phyloP scores from a whole-genome alignment of 2,797 vertebrate species.

The Onychomys leucogaster region DNA sequence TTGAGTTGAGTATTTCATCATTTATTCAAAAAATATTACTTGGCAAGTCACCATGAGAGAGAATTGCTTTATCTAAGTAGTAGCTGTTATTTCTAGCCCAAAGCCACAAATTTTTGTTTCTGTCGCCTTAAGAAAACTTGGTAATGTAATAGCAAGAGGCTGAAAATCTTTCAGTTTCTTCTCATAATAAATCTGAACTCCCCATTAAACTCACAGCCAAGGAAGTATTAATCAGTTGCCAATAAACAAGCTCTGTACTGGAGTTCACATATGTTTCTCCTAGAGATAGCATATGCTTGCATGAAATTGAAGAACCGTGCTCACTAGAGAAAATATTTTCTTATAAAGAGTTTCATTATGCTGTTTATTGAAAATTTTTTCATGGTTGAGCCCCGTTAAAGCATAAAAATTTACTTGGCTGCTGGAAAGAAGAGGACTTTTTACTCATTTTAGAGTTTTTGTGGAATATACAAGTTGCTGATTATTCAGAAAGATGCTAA shows the following conservation, averaged over 20 bases:
- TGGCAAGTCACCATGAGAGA: neutral
- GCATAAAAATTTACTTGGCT: neutral
- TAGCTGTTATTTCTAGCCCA: conserved; percentile 21
- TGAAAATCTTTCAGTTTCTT: conserved; percentile 50
- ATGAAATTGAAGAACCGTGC: conserved; percentile 22
- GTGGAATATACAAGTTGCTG: neutral
- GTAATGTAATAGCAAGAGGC: conserved; percentile 37
- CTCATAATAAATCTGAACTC: conserved; percentile 63
- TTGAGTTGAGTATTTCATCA: conserved; percentile 20
- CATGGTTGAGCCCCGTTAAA: neutral
- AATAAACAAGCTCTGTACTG: conserved; percentile 61
- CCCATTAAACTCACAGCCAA: conserved; percentile 65
- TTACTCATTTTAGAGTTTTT: neutral
- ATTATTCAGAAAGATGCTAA: neutral
- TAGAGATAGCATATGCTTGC: conserved; percentile 69
- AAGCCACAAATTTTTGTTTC: neutral
- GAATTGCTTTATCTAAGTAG: conserved; percentile 24
- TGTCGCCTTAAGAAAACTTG: conserved; percentile 22
- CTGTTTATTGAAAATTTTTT: neutral
- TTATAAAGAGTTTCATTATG: conserved; percentile 39
- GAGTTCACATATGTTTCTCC: conserved; percentile 69
- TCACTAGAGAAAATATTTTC: conserved; percentile 51
- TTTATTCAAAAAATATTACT: conserved; percentile 39
- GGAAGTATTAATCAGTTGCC: conserved; percentile 75
- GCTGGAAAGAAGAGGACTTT: neutral